Percentiles rank a stretch among this genome's conserved stretches.
Evolutionary conservation across 2,888 invertebrate species (phyloP).

Genomic region (Heliconius charithonia): DNA sequence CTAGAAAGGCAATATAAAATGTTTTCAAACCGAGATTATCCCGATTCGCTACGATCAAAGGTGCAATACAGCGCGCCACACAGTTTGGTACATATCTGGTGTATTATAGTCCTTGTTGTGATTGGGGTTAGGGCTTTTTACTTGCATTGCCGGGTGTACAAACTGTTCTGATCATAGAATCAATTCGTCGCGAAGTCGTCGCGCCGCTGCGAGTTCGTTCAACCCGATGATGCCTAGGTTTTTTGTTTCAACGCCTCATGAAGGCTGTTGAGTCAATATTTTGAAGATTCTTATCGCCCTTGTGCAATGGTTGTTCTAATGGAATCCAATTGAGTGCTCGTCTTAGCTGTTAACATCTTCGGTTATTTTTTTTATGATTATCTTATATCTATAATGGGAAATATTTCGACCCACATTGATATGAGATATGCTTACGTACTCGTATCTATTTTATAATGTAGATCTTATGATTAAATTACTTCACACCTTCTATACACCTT

Average conservation of each 20-base stretch:
- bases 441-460: conserved; percentile 18
- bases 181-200: conserved; percentile 62
- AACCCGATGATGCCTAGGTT: conserved; percentile 47
- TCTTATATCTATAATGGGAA: conserved; percentile 9
- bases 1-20: conserved; percentile 45
- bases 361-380: conserved; percentile 9
- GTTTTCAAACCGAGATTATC: conserved; percentile 53
- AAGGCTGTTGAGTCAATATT: conserved; percentile 45
- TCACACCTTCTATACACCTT: background rate
- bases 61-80: conserved; percentile 40
- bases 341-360: conserved; percentile 19
- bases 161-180: conserved; percentile 71
- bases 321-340: conserved; percentile 30
- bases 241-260: conserved; percentile 50
- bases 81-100: conserved; percentile 5
- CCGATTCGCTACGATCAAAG: conserved; percentile 54
- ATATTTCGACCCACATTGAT: conserved; percentile 19
- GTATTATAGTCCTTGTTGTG: conserved; percentile 29
- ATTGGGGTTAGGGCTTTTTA: conserved; percentile 28
- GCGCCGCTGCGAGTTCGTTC: conserved; percentile 48
- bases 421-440: conserved; percentile 14
- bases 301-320: conserved; percentile 38
- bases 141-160: conserved; percentile 38
- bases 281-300: conserved; percentile 42
- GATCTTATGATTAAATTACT: background rate